Conservation (phyloP, 1,140 invertebrate genomes). For the Telenomus remus region DNA sequence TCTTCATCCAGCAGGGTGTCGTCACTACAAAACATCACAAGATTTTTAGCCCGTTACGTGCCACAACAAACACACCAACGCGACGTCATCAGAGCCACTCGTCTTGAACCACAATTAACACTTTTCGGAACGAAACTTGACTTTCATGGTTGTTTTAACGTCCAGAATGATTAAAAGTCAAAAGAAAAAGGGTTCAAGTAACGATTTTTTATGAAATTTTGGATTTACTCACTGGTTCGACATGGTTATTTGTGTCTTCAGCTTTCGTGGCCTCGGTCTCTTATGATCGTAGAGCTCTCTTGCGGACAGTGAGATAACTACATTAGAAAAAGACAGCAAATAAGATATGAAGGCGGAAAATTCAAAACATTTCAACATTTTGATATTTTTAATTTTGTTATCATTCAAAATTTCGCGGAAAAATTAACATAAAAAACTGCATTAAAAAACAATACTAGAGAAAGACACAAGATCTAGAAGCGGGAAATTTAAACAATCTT, state of each 20-base stretch:
- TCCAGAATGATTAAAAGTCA: no score
- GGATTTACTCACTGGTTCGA: slow-evolving; percentile 64
- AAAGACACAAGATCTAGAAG: no score
- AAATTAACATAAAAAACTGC: no score
- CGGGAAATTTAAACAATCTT: no score
- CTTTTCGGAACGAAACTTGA: not conserved
- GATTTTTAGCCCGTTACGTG: not conserved
- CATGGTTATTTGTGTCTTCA: slow-evolving; percentile 51
- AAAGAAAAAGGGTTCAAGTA: no score
- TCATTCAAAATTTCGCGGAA: no score
- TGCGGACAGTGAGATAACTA: not conserved
- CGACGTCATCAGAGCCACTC: slow-evolving; percentile 31
- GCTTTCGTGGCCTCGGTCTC: not conserved
- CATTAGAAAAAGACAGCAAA: no score
- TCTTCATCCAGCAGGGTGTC: slow-evolving; percentile 73
- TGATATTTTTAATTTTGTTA: no score
- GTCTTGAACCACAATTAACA: not conserved
- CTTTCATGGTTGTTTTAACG: not conserved
- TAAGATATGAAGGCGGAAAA: no score
- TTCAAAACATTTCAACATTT: no score
- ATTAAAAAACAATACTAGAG: no score
- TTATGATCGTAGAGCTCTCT: slow-evolving; percentile 1
- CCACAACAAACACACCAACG: slow-evolving; percentile 10
- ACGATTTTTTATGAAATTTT: slow-evolving; percentile 4
- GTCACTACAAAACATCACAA: slow-evolving; percentile 63